Evolutionary conservation across 2,113 vertebrate species (phyloP).

Genomic region (Chaetodon auriga): DNA sequence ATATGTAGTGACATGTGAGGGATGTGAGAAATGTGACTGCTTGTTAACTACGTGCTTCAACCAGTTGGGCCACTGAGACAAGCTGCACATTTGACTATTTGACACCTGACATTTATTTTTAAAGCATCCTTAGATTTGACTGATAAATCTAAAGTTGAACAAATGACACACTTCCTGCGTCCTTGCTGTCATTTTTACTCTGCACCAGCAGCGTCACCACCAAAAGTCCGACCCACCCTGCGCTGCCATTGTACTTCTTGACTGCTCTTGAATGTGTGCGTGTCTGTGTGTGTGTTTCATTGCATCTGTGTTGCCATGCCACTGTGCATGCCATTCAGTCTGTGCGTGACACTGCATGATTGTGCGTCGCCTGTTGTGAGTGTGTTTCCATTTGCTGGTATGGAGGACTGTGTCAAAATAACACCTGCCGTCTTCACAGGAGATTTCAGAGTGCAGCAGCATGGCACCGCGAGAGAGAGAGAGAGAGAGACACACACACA

Average conservation of each 20-base stretch:
- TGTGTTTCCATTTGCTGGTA: slow-evolving; percentile 28
- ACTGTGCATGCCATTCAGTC: slow-evolving; percentile 21
- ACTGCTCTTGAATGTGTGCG: not conserved
- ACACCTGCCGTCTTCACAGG: slow-evolving; percentile 56
- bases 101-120: not conserved
- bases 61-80: not conserved
- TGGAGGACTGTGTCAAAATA: slow-evolving; percentile 47
- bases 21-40: not conserved
- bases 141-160: not conserved
- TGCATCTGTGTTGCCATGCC: slow-evolving; percentile 1
- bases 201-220: not conserved
- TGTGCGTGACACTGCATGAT: slow-evolving; percentile 13
- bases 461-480: slow-evolving; percentile 2
- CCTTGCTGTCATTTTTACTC: not conserved
- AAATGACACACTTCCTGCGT: not conserved
- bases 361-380: slow-evolving; percentile 13
- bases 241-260: not conserved
- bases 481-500: slow-evolving; percentile 18
- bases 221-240: not conserved
- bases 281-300: not conserved
- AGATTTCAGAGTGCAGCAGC: slow-evolving; percentile 32
- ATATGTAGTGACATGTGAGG: slow-evolving; percentile 12
- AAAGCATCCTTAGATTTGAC: not conserved
- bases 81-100: not conserved
- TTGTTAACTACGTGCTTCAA: not conserved